Base-by-base conservation (phyloP, 2,797 vertebrate species). In the Acrossocheilus fasciatus region DNA sequence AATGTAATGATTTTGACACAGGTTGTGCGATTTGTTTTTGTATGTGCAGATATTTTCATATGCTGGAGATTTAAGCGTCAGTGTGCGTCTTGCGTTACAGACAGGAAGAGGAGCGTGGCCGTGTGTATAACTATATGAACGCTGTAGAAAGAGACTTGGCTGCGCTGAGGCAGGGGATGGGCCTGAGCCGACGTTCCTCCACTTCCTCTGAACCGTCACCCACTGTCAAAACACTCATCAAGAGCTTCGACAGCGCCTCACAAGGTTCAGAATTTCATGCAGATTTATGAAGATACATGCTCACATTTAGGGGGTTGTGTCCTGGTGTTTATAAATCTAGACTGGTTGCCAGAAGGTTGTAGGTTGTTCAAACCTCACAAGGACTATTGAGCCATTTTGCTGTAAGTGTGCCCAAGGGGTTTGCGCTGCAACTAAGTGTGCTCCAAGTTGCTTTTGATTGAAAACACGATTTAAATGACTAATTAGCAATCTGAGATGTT, bases 101-200 rank as follows among this genome's bases (percentile, higher is more conserved):
- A 92, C 97, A 97, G 91, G 97, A 97, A 12, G 97, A 97, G 87
- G 97, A 97, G 57, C 95, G 96, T 20, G 97, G 97, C 12, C 95
- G 97, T 69, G 96, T 97, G 6, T 97, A 96, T 89, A 97, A 97
- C 91, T 97, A 97, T 90, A 97, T 97, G 97, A 97, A 97, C 5
- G 96, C 96, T 0, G 97, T 97, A 0, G 97, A 97, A 91, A 93
- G 97, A 85, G 97, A 97, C 75, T 74, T 97, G 90, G 97, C 97
- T 10, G 97, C 96, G 7, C 91, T 97, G 82, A 93, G 97, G 74
- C 97, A 97, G 87, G 96, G 97, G 11, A 97, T 97, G 96, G 97
- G 97, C 1, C 92, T 97, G 82, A 97, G 96, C n/a, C 95, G 97
- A 68, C 93, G 96, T 47, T 97, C 97, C 0, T 97, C 97, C 5